Conservation (phyloP, 2,797 vertebrate genomes). For the Sciurus carolinensis region DNA sequence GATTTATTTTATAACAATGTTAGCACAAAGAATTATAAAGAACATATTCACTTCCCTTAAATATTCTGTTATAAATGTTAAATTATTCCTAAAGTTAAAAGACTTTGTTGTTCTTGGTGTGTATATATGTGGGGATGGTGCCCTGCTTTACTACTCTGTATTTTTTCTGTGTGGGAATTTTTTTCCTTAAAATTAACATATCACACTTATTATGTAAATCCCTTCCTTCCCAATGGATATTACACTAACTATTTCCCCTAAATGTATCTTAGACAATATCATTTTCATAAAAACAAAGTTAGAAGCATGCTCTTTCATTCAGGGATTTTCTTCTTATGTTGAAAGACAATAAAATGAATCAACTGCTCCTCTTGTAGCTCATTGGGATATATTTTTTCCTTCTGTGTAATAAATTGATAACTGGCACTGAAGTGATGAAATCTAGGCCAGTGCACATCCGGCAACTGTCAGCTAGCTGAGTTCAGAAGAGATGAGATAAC, state of each 20-base stretch:
- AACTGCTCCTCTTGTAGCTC: not conserved
- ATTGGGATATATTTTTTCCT: not conserved
- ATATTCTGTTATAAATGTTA: constrained; percentile 32
- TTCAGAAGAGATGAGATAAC: constrained; percentile 28
- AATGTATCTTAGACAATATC: not conserved
- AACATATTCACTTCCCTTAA: constrained; percentile 30
- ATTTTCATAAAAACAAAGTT: not conserved
- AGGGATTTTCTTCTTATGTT: constrained; percentile 7
- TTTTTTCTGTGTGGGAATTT: not conserved
- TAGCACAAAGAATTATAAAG: constrained; percentile 1
- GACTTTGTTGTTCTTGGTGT: not conserved
- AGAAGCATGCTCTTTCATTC: not conserved
- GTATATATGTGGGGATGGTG: not conserved
- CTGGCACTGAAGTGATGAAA: constrained; percentile 27
- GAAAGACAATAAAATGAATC: not conserved
- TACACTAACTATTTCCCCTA: not conserved
- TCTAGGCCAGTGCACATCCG: constrained; percentile 53
- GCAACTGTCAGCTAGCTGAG: constrained; percentile 15
- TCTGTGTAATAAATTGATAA: constrained; percentile 58
- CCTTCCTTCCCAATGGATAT: not conserved
- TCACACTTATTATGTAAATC: not conserved
- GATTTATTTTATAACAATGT: not conserved
- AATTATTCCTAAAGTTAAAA: constrained; percentile 35
- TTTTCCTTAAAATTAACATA: constrained; percentile 11
- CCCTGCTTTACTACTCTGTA: constrained; percentile 34